Conservation (phyloP, 2,113 vertebrate genomes). For the Nymphicus hollandicus region DNA sequence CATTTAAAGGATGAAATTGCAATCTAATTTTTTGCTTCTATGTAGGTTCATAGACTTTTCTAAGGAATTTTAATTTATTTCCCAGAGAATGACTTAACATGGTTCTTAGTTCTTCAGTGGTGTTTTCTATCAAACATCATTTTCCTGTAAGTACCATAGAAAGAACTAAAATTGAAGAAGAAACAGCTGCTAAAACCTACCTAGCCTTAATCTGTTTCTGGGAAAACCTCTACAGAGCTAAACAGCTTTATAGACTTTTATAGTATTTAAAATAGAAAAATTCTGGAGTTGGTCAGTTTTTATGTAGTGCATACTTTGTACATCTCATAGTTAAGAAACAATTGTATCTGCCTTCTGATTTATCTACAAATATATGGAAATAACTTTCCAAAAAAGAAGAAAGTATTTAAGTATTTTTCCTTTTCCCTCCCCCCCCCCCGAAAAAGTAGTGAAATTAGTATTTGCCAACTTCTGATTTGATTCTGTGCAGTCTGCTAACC, state of each 20-base stretch:
- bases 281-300: not conserved
- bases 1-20: not conserved
- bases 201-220: not conserved
- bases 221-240: not conserved
- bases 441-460: not conserved
- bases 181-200: not conserved
- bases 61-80: not conserved
- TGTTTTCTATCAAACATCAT: not conserved
- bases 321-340: not conserved
- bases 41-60: not conserved
- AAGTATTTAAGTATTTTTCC: not conserved
- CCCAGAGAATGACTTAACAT: fast-evolving
- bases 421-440: too few relatives aligned
- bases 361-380: not conserved
- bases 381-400: not conserved
- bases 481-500: not conserved
- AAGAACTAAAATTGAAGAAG: not conserved
- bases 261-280: not conserved
- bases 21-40: not conserved
- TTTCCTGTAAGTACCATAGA: not conserved
- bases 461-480: fast-evolving
- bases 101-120: not conserved
- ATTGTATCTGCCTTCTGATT: not conserved
- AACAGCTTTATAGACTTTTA: not conserved
- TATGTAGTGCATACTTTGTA: fast-evolving